Evolutionary conservation across 2,888 invertebrate genomes (phyloP).

Genomic region (Eristalinus aeneus): DNA sequence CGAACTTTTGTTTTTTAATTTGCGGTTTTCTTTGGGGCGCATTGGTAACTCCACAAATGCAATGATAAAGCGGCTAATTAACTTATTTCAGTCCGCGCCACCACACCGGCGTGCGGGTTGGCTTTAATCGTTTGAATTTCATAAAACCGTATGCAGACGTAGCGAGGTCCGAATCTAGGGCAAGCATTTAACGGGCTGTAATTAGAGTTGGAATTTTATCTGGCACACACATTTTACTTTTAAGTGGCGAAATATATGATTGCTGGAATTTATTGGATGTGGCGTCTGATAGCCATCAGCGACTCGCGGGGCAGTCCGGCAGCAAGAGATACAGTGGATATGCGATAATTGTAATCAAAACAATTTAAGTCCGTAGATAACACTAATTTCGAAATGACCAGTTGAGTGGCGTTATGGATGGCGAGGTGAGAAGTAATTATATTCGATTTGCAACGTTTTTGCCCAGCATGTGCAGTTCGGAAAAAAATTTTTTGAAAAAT

Average conservation of each 20-base stretch:
- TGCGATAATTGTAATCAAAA: neutral
- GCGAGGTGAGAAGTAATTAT: neutral
- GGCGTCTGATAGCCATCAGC: neutral
- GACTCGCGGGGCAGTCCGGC: neutral
- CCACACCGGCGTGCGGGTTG: neutral
- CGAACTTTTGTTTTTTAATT: slow-evolving; percentile 6
- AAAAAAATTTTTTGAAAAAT: no score
- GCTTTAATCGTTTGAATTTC: neutral
- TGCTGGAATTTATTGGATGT: neutral
- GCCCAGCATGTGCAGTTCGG: no score
- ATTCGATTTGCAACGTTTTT: neutral
- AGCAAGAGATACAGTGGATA: neutral
- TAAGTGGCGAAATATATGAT: slow-evolving; percentile 3
- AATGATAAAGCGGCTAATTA: slow-evolving; percentile 41
- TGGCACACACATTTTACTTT: neutral
- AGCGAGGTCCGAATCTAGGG: neutral
- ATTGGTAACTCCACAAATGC: slow-evolving; percentile 10
- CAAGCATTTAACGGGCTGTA: slow-evolving; percentile 12
- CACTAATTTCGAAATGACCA: neutral
- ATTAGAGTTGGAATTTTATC: slow-evolving; percentile 28
- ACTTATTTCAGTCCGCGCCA: slow-evolving; percentile 16
- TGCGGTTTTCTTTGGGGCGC: slow-evolving; percentile 17
- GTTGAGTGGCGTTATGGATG: neutral
- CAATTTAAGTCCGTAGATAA: neutral
- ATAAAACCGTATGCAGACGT: neutral